phyloP scores from a whole-genome alignment of 2,888 invertebrate genomes.

The Leucophenga montana region DNA sequence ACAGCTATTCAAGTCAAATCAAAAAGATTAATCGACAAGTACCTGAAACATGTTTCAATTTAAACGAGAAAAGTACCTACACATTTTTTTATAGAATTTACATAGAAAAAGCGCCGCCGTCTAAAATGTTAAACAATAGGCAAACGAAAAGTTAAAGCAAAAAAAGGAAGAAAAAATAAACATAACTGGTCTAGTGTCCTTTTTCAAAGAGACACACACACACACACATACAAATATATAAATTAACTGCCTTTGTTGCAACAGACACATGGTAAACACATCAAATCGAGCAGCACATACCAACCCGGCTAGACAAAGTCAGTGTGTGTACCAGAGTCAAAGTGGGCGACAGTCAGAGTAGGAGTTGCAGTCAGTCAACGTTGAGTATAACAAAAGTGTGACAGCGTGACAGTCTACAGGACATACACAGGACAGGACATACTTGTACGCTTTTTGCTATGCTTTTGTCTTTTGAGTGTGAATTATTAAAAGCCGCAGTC shows the following conservation, averaged over 20 bases:
- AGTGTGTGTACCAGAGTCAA: neutral
- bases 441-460: neutral
- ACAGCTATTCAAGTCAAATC: constrained; percentile 23
- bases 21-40: neutral
- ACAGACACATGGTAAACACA: constrained; percentile 66
- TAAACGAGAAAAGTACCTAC: no score
- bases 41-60: no score
- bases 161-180: neutral
- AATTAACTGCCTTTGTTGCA: constrained; percentile 24
- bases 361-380: neutral
- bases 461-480: constrained; percentile 52
- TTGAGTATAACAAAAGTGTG: neutral
- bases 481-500: constrained; percentile 61
- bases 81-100: no score
- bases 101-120: neutral
- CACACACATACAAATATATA: neutral
- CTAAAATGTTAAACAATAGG: constrained; percentile 13
- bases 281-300: constrained; percentile 62
- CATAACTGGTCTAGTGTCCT: constrained; percentile 15
- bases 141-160: neutral
- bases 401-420: neutral
- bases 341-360: neutral
- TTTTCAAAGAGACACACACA: neutral
- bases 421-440: neutral
- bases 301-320: constrained; percentile 47